phyloP scores from a whole-genome alignment of 37 sponge, comb jelly and placozoan species.

The Lycopodina hypogea region DNA sequence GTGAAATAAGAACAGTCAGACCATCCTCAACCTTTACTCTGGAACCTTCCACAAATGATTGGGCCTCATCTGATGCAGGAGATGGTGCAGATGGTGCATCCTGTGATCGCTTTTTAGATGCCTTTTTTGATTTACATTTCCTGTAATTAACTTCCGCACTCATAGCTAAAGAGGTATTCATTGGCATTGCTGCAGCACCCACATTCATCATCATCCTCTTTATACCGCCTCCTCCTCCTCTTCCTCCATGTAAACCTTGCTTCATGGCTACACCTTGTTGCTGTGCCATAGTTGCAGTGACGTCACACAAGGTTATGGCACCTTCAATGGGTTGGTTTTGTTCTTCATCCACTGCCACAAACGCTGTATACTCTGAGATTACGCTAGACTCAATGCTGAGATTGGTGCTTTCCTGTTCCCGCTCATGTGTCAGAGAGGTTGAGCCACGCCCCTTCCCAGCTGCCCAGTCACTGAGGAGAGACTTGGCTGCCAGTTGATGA shows the following conservation, averaged over 20 bases:
- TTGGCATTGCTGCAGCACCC: too few species aligned
- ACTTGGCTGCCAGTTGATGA: conserved; percentile 76
- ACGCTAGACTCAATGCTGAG: conserved; percentile 70
- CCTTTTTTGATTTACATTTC: too few species aligned
- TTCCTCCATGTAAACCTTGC: too few species aligned
- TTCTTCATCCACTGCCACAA: conserved; percentile 69
- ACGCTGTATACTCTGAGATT: conserved; percentile 66
- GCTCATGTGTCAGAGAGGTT: not conserved
- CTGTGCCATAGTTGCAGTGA: conserved; percentile 17
- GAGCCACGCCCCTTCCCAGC: not conserved
- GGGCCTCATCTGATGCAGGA: too few species aligned
- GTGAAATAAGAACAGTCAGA: conserved; percentile 28
- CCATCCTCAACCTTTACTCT: not conserved
- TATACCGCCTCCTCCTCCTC: too few species aligned
- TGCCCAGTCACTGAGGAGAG: conserved; percentile 55
- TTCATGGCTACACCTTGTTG: not conserved
- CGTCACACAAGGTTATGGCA: conserved; percentile 51
- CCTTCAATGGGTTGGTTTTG: conserved; percentile 56
- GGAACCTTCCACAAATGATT: not conserved
- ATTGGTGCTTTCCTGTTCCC: conserved; percentile 44
- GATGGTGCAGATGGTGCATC: too few species aligned
- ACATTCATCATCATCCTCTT: too few species aligned
- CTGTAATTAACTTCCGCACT: too few species aligned
- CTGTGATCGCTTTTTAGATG: too few species aligned
- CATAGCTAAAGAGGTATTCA: too few species aligned